Evolutionary conservation across 2,797 vertebrate genomes (phyloP), one percentile per base, ranked within the genome.

Genomic region (Cephalopachus bancanus): DNA sequence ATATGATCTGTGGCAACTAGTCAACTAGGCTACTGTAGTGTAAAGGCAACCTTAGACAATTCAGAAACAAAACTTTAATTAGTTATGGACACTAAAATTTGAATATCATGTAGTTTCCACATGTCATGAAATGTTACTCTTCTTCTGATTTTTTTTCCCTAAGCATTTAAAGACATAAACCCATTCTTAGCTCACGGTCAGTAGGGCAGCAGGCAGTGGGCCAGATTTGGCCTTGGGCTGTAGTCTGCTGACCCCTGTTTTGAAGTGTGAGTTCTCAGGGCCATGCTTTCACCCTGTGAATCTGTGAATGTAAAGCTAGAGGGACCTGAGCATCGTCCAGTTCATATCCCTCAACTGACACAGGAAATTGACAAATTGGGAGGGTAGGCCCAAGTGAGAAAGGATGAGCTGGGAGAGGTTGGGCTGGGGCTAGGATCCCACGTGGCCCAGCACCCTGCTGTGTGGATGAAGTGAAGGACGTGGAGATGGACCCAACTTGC

Each of bases 11-110:
- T 28, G 67, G 28, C 90, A 51, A 3, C 71, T 16, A 0, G 44
- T 49, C 49, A 33, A 1, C 53, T 17, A 3, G 22, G 20, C 53
- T 53, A 1, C 57, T 37, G 4, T 7, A 2, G 10, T 0, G 0
- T 33, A n/a, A 30, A 87, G 59, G 75, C 30, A 81, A 17, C 71
- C 28, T 4, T 5, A 12, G 49, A 16, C 19, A 16, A 20, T 3
- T 14, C 2, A n/a, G 11, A 19, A 75, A 24, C 5, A 10, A 71
- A 79, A 74, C 26, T 2, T 49, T 15, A 26, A 17, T 49, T 26
- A 26, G 26, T 24, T 37, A 3, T 62, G 49, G 17, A 33, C 64
- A 16, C 24, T 10, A 24, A 76, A 28, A 64, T 83, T 59, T 12
- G 60, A 37, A 69, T 65, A 71, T 69, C 57, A 51, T 6, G 5